Percentiles rank a stretch among this genome's conserved stretches.
Conservation (phyloP, 2,888 invertebrate species). For the Papilio elwesi region DNA sequence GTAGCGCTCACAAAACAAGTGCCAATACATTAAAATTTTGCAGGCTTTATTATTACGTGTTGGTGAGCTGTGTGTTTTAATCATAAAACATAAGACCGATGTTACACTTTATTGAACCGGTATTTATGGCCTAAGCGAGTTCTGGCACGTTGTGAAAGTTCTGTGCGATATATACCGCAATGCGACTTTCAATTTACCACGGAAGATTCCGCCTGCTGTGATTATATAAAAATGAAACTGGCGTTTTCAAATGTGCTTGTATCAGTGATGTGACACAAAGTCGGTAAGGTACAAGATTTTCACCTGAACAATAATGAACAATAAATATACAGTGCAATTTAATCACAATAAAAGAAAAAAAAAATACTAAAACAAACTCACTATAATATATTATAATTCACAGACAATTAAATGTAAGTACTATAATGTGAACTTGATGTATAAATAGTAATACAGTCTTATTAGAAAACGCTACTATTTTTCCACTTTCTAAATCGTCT, state of each 20-base stretch:
- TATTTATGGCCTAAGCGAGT: conserved; percentile 21
- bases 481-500: too few species aligned
- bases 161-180: conserved; percentile 19
- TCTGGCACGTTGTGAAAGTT: conserved; percentile 19
- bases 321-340: too few species aligned
- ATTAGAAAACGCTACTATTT: too few species aligned
- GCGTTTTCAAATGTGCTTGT: neutral
- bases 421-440: too few species aligned
- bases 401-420: too few species aligned
- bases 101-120: conserved; percentile 6
- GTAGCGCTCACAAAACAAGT: neutral
- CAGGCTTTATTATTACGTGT: neutral
- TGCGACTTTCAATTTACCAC: conserved; percentile 33
- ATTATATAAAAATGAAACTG: neutral
- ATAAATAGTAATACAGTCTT: too few species aligned
- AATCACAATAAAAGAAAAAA: too few species aligned
- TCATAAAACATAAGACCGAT: conserved; percentile 20
- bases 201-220: conserved; percentile 4
- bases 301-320: too few species aligned
- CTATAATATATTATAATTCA: too few species aligned
- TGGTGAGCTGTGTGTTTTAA: conserved; percentile 16
- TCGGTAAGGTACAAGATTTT: neutral
- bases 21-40: conserved; percentile 4
- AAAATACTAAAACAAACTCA: too few species aligned
- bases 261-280: neutral